Conservation (phyloP, 2,797 vertebrate species). For the Sebastiscus tertius region DNA sequence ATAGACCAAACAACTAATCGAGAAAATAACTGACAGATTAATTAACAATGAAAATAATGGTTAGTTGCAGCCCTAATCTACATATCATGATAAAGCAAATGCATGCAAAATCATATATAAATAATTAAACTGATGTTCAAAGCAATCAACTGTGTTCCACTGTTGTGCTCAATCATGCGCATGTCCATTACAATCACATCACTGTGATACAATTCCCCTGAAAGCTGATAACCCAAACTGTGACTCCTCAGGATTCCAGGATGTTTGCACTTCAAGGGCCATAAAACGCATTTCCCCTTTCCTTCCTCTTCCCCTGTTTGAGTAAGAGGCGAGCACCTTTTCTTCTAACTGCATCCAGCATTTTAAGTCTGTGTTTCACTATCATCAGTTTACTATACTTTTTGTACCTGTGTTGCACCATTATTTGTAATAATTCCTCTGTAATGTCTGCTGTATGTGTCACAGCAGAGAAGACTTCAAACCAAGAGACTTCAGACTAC, state of each 20-base stretch:
- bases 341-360: neutral
- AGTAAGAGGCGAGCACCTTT: neutral
- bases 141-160: neutral
- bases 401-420: neutral
- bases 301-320: slow-evolving; percentile 26
- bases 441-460: neutral
- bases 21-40: no score
- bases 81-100: neutral
- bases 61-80: no score
- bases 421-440: neutral
- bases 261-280: slow-evolving; percentile 53
- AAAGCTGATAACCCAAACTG: neutral
- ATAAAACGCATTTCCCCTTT: slow-evolving; percentile 42
- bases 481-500: neutral
- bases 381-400: neutral
- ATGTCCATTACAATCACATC: neutral
- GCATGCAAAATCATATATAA: neutral
- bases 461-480: neutral
- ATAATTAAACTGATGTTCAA: neutral
- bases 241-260: slow-evolving; percentile 45
- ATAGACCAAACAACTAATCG: no score
- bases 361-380: neutral
- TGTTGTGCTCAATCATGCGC: neutral
- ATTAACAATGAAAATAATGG: no score
- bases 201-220: neutral